Evolutionary conservation across 2,113 vertebrate genomes (phyloP).

Genomic region (Rallus limicola): DNA sequence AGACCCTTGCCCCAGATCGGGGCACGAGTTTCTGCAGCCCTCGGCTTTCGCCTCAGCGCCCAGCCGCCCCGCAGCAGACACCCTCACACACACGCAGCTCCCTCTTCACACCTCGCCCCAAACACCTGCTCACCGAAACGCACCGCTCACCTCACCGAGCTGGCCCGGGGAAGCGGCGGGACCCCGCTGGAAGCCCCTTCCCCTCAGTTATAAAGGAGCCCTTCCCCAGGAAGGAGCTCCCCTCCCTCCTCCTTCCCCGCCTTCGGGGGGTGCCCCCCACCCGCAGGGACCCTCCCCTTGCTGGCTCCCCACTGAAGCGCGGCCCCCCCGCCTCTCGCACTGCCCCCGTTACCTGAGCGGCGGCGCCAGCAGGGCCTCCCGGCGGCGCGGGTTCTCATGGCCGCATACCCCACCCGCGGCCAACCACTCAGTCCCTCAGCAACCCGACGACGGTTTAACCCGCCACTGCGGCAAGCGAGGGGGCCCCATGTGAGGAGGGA

Average conservation of each 20-base stretch:
- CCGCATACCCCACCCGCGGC: neutral
- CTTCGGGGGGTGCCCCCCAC: too few relatives aligned
- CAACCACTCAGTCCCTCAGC: neutral
- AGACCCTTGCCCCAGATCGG: neutral
- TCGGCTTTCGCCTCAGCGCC: neutral
- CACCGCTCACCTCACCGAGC: neutral
- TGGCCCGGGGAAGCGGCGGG: too few relatives aligned
- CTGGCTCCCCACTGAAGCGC: neutral
- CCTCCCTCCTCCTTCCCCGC: neutral
- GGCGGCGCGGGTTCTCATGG: neutral
- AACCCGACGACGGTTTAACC: neutral
- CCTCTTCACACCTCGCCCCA: neutral
- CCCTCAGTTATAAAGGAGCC: too few relatives aligned
- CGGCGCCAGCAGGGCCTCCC: slow-evolving; percentile 21
- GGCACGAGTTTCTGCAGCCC: neutral
- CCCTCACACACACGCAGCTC: neutral
- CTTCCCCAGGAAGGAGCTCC: neutral
- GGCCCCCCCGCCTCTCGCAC: neutral
- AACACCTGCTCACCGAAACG: neutral
- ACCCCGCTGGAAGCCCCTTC: too few relatives aligned
- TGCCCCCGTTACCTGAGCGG: slow-evolving; percentile 38
- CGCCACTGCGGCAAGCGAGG: neutral
- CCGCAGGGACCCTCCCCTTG: neutral
- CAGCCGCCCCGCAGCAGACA: neutral
- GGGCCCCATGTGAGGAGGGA: slow-evolving; percentile 32